These are phyloP conservation scores for Bombus superbus DNA, from an alignment of 1,140 invertebrate species.

Conservation along the genomic window DNA sequence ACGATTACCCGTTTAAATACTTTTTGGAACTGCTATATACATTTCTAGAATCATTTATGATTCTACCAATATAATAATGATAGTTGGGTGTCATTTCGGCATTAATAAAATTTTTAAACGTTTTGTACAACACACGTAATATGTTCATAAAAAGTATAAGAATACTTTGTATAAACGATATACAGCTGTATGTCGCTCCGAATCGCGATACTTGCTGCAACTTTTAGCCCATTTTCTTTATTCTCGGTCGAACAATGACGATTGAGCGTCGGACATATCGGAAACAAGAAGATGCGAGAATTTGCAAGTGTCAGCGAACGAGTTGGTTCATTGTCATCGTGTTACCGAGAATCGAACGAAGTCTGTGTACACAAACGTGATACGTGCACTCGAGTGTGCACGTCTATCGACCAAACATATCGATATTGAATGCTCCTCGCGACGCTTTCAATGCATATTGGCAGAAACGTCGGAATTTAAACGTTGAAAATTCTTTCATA, in stretches of 20 bases:
- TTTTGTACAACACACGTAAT: background rate
- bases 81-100: too few species aligned
- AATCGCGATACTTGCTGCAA: background rate
- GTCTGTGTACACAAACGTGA: background rate
- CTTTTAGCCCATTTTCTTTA: background rate
- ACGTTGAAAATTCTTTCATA: background rate
- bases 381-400: background rate
- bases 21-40: too few species aligned
- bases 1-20: too few species aligned
- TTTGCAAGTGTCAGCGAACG: slow-evolving; percentile 41
- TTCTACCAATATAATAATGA: too few species aligned
- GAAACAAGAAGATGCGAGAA: slow-evolving; percentile 21
- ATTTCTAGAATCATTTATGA: too few species aligned
- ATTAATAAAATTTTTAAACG: background rate
- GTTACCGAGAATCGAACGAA: slow-evolving; percentile 19
- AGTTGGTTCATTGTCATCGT: slow-evolving; percentile 24
- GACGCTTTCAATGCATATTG: slow-evolving; percentile 4
- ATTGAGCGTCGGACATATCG: background rate
- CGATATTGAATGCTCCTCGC: slow-evolving; percentile 1
- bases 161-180: background rate
- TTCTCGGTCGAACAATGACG: background rate
- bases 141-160: background rate
- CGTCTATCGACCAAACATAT: background rate
- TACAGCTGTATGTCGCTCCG: background rate
- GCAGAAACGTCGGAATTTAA: slow-evolving; percentile 6